phyloP scores from a whole-genome alignment of 2,113 vertebrate species.

The Eleginops maclovinus region DNA sequence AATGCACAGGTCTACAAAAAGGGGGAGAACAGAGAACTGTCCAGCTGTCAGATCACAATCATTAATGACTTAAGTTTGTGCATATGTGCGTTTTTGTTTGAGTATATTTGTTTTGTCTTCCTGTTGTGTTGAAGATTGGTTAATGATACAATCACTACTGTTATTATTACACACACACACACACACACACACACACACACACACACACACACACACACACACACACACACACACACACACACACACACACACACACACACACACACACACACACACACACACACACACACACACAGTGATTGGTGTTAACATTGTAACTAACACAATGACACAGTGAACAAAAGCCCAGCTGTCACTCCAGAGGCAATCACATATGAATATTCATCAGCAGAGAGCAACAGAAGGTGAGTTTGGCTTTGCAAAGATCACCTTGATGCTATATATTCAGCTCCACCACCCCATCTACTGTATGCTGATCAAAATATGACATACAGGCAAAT shows the following conservation, averaged over 20 bases:
- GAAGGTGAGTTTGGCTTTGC: conserved; percentile 53
- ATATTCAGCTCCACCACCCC: conserved; percentile 36
- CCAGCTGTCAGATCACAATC: not conserved
- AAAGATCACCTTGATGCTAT: conserved; percentile 20
- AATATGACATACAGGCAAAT: not conserved
- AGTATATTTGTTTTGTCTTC: not conserved
- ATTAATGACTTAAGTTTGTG: not conserved
- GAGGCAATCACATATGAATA: conserved; percentile 68
- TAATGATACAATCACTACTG: conserved; percentile 37
- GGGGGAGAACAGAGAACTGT: not conserved
- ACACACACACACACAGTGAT: conserved; percentile 1
- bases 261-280: conserved; percentile 11
- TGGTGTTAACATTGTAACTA: conserved; percentile 60
- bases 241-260: conserved; percentile 5
- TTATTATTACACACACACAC: not conserved
- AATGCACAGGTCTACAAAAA: too few species aligned
- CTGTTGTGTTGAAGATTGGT: conserved; percentile 1
- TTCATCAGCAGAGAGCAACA: conserved; percentile 61
- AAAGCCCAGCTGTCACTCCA: conserved; percentile 75
- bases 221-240: conserved; percentile 3
- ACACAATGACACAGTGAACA: conserved; percentile 57
- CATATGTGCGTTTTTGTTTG: not conserved
- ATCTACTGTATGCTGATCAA: not conserved
- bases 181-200: conserved; percentile 22
- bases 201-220: conserved; percentile 14